These are phyloP conservation scores for Corythornis leucogaster DNA, from an alignment of 2,797 vertebrate species.

Conservation along the genomic window DNA sequence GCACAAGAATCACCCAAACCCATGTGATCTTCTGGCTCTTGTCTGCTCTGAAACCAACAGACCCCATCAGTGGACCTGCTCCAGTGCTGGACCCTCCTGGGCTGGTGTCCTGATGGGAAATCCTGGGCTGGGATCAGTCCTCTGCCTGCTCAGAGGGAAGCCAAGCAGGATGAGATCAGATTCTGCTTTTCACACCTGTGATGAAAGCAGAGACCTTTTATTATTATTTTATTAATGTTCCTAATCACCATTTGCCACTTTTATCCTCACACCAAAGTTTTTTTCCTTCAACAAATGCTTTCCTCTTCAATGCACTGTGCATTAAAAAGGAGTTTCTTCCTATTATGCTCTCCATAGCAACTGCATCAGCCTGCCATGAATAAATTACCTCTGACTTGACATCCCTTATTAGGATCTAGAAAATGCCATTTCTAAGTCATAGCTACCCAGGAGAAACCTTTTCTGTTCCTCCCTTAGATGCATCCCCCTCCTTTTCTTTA, in stretches of 20 bases:
- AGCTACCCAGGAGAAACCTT: not conserved
- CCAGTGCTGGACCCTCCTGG: not conserved
- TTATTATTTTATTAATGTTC: no score
- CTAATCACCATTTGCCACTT: not conserved
- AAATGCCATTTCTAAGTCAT: constrained; percentile 55
- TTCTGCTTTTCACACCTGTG: not conserved
- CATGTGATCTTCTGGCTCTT: not conserved
- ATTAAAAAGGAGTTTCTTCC: constrained; percentile 1
- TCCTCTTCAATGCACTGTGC: not conserved
- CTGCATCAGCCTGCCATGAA: constrained; percentile 40
- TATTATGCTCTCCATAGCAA: constrained; percentile 56
- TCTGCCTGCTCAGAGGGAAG: not conserved
- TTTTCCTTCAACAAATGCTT: not conserved
- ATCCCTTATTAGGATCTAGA: constrained; percentile 8
- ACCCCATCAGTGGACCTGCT: rapidly evolving
- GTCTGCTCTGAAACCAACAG: not conserved
- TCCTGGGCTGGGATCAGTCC: not conserved
- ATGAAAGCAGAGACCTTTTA: not conserved
- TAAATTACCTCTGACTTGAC: constrained; percentile 57
- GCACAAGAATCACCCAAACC: not conserved
- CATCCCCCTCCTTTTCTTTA: not conserved
- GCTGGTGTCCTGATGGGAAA: not conserved
- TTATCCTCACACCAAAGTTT: not conserved
- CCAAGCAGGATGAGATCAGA: not conserved
- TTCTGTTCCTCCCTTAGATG: not conserved